A percentile compares a stretch with the other conserved stretches of the same genome.
phyloP scores from a whole-genome alignment of 2,888 invertebrate genomes.

The Pandemis corylana region DNA sequence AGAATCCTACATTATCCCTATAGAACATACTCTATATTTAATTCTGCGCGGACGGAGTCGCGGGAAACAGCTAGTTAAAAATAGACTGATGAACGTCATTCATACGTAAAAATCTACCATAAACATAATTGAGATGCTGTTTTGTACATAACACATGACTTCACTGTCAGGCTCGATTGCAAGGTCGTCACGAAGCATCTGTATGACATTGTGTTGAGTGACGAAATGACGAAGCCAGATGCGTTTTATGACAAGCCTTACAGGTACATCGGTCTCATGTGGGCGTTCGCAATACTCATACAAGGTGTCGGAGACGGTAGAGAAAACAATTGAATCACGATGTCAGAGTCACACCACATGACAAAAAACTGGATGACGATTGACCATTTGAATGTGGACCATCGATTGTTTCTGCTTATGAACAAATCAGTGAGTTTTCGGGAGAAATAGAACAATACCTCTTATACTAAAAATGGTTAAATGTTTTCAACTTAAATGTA shows the following conservation, averaged over 20 bases:
- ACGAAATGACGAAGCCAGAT: constrained; percentile 19
- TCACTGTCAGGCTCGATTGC: not conserved
- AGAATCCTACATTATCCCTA: too few relatives aligned
- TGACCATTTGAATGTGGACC: not conserved
- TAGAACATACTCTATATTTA: too few relatives aligned
- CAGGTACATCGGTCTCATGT: constrained; percentile 9
- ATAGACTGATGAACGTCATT: not conserved
- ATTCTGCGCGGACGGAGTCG: too few relatives aligned
- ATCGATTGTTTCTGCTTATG: not conserved
- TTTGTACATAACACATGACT: not conserved
- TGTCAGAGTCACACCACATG: not conserved
- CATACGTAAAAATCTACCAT: constrained; percentile 20
- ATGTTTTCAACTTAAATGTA: too few relatives aligned
- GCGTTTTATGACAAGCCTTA: constrained; percentile 23
- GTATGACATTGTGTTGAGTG: constrained; percentile 17
- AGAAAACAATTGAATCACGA: constrained; percentile 18
- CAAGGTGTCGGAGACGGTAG: constrained; percentile 9
- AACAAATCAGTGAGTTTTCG: too few relatives aligned
- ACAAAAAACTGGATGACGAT: not conserved
- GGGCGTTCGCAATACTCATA: constrained; percentile 28
- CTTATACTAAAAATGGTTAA: too few relatives aligned
- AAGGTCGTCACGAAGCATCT: constrained; percentile 29
- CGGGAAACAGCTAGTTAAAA: not conserved
- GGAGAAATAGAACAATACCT: too few relatives aligned
- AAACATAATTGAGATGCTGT: constrained; percentile 30